Evolutionary conservation across 2,113 vertebrate species (phyloP).

Genomic region (Dasyornis broadbenti): DNA sequence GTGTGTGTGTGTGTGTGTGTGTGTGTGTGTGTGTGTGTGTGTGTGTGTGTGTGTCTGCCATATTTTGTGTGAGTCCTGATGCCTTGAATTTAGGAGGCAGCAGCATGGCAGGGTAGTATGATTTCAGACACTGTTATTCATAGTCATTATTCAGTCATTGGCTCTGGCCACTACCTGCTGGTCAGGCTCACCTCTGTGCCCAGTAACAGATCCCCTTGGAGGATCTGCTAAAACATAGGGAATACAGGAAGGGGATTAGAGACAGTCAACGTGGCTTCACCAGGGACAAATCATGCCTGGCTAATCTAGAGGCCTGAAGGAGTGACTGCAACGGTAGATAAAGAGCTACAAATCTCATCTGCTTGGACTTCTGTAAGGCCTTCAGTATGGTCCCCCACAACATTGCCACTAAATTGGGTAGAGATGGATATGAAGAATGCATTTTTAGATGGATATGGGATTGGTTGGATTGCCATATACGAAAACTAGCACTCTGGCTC

Average conservation of each 20-base stretch:
- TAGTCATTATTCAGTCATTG: neutral
- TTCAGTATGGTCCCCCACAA: neutral
- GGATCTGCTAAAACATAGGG: neutral
- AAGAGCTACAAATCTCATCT: neutral
- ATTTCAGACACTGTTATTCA: neutral
- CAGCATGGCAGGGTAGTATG: neutral
- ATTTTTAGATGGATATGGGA: neutral
- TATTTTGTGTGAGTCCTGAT: neutral
- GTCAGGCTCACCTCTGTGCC: neutral
- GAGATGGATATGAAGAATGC: neutral
- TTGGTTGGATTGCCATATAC: accelerated
- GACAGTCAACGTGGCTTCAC: neutral
- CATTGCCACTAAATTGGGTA: neutral
- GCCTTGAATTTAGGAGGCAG: neutral
- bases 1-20: no score
- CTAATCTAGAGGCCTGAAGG: neutral
- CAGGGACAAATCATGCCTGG: neutral
- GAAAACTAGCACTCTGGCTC: neutral
- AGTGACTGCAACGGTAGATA: neutral
- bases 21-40: neutral
- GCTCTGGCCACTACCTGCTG: neutral
- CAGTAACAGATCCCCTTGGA: neutral
- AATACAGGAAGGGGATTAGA: neutral
- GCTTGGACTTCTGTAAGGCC: neutral
- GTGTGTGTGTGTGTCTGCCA: accelerated